A percentile compares a stretch with the other conserved stretches of the same genome.
Evolutionary conservation across 2,113 vertebrate genomes (phyloP).

Genomic region (Ammodytes dubius): DNA sequence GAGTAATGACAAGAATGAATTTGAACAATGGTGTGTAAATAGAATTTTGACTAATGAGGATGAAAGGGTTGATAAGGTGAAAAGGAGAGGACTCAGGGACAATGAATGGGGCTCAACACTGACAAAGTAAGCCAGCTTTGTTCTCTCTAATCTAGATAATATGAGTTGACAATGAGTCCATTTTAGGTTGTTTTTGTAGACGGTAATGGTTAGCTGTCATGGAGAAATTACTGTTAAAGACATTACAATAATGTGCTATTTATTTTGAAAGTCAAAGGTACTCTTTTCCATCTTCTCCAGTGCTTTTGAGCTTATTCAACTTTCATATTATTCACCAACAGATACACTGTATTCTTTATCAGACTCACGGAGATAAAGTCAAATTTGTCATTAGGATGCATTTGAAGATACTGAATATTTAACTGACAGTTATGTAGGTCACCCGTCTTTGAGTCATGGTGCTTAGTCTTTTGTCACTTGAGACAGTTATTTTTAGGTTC

Average conservation of each 20-base stretch:
- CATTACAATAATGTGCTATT: not conserved
- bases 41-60: constrained; percentile 45
- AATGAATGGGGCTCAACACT: constrained; percentile 8
- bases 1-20: constrained; percentile 32
- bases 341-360: not conserved
- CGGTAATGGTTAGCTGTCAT: constrained; percentile 5
- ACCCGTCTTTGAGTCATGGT: constrained; percentile 73
- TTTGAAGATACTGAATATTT: constrained; percentile 36
- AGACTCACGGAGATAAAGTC: not conserved
- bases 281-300: not conserved
- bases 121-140: constrained; percentile 10
- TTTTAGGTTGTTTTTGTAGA: not conserved
- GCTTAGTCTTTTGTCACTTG: constrained; percentile 83
- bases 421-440: constrained; percentile 72
- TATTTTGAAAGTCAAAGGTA: not conserved
- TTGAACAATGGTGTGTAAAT: constrained; percentile 44
- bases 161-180: not conserved
- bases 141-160: not conserved
- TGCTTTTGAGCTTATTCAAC: constrained; percentile 9
- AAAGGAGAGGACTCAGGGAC: constrained; percentile 9
- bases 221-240: not conserved
- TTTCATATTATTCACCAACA: not conserved
- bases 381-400: constrained; percentile 21
- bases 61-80: constrained; percentile 29
- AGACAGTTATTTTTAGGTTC: constrained; percentile 86